Evolutionary conservation across 1,140 invertebrate genomes (phyloP), one percentile per base, ranked within the genome.

Genomic region (Eulimnadia texana): DNA sequence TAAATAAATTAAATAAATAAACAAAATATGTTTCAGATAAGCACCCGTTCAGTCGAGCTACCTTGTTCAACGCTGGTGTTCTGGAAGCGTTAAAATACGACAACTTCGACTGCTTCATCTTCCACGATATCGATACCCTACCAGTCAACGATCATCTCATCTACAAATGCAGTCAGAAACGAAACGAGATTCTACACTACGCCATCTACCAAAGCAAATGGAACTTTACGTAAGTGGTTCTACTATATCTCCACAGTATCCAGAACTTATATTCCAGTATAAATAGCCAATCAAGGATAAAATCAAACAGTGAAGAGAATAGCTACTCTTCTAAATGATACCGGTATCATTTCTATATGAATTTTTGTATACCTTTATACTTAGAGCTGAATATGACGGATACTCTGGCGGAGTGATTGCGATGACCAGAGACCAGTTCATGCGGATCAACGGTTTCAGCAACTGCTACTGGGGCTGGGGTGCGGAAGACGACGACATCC

Each of bases 41-140:
- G 11, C 20, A 13, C 11, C 52, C 52, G 22, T 54, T 54, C 52
- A 54, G 20, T 20, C 52, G 52, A 22, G 52, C 22, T 54, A 23
- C 52, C 52, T 20, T 54, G 22, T 54, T 54, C 20, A 54, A 54
- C 20, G 52, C 20, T 1, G 52, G 52, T 1, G 22, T 23, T 20
- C 52, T 16, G 20, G 52, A 54, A 27, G 52, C 52, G 13, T 3
- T 54, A 20, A 54, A 54, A 54, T 16, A 42, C 6, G 33, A 42
- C 33, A 42, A 42, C 6, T 42, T 9, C 16, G 33, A 42, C 16
- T 97, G 93, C 75, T 94, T 93, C 73, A 84, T 96, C 64, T 96
- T 96, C 74, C 93, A 97, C 74, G 94, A 97, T 73, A 89, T 98
- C 23, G 93, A 97, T 74, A 79, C 96, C 53, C 74, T 97, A 68